These are phyloP conservation scores for Pelecanoides urinatrix DNA, from an alignment of 2,113 vertebrate genomes.

Conservation along the genomic window DNA sequence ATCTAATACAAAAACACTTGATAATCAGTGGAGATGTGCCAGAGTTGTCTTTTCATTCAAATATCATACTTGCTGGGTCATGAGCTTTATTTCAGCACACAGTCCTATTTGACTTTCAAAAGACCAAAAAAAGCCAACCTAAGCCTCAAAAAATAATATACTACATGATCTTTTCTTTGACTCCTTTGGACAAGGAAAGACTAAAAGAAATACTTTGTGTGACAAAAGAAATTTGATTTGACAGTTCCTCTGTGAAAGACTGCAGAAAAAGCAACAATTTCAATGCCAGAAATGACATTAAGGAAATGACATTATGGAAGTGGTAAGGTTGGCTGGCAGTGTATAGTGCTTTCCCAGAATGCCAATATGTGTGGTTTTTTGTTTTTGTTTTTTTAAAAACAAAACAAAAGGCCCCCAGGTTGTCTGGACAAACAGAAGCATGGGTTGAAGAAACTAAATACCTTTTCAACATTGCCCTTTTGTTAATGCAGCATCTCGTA, in stretches of 20 bases:
- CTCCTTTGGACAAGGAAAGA: not conserved
- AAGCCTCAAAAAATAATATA: not conserved
- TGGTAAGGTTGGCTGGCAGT: not conserved
- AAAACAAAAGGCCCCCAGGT: fast-evolving
- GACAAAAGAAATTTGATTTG: not conserved
- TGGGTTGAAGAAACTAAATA: not conserved
- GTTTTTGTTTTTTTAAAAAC: too few species aligned
- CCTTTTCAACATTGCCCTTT: not conserved
- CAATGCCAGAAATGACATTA: not conserved
- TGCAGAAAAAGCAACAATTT: not conserved
- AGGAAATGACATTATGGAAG: fast-evolving
- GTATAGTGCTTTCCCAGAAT: not conserved
- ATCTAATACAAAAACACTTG: not conserved
- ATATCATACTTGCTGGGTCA: not conserved
- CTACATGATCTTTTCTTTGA: not conserved
- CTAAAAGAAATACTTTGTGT: not conserved
- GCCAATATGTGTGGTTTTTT: too few species aligned
- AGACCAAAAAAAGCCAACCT: not conserved
- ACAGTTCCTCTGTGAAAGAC: not conserved
- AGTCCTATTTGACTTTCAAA: not conserved
- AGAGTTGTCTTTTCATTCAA: not conserved
- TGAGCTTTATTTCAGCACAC: not conserved
- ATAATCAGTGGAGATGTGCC: not conserved
- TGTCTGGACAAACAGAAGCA: not conserved
- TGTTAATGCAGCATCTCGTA: not conserved